Evolutionary conservation across 2,888 invertebrate genomes (phyloP), one percentile per base, ranked within the genome.

Genomic region (Arge pagana): DNA sequence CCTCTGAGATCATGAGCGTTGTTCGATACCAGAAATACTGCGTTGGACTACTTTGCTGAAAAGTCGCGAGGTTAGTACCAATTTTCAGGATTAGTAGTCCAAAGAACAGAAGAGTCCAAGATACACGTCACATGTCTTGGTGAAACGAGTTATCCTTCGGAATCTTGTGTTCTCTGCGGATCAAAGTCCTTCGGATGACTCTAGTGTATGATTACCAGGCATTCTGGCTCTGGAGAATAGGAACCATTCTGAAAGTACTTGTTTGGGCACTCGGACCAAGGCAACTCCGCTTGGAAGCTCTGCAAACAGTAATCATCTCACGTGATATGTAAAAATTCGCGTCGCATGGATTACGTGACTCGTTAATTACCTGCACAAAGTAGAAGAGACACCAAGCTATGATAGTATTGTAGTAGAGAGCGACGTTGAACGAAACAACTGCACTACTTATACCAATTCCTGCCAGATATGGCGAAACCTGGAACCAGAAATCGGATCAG

Each of bases 361-460:
- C 6, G 19, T 31, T 1, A 54, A 64, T 71, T 64, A 78, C 82
- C 76, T 92, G 91, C 61, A 90, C 88, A 72, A 96, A 89, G 79
- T 96, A 96, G 78, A 94, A 95, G 71, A 96, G 83, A 75, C 96
- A 96, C 97, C 97, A 97, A 55, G 96, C 96, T 63, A 97, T 96
- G 66, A 97, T 96, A 54, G 96, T 96, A 79, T 97, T 97, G 79
- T 97, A 97, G 78, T 97, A 97, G 59, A 97, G 82, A 8, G 95
- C 96, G 58, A 97, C 96, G 73, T 96, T 93, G 79, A 95, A 96
- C 1, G 96, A 96, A 24, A 97, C 96, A 58, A 97, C 90, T 1
- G 96, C 96, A 50, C 93, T 93, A 70, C 96, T 94, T 62, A 96
- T 88, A 15, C 96, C 94, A 52, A 94, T 93, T 10, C 93, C 94